Conservation (phyloP, 2,113 vertebrate species). For the Thryonomys swinderianus region DNA sequence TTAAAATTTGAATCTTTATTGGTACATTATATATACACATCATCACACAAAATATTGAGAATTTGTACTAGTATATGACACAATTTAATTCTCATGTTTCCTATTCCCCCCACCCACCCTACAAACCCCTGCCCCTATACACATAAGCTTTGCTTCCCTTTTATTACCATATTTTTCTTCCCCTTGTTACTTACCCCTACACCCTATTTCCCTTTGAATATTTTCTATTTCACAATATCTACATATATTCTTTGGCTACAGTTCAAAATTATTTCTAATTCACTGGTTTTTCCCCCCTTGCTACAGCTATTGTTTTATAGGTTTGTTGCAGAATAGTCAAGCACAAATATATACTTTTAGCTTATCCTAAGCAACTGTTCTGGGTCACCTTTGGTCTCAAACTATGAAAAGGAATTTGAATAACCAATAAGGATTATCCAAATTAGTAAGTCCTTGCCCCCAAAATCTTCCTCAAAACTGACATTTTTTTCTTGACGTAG, state of each 20-base stretch:
- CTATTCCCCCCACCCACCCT: too few relatives aligned
- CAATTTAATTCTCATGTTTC: too few relatives aligned
- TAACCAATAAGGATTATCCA: conserved; percentile 25
- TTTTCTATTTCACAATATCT: too few relatives aligned
- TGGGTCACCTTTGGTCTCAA: neutral
- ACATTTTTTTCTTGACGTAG: conserved; percentile 19
- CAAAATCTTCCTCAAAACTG: conserved; percentile 11
- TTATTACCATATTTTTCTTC: too few relatives aligned
- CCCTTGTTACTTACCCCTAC: too few relatives aligned
- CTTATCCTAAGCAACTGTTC: neutral
- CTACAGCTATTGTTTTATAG: neutral
- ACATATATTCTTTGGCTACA: neutral
- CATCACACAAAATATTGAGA: too few relatives aligned
- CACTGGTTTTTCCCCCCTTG: neutral
- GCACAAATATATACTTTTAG: conserved; percentile 6
- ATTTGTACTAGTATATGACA: too few relatives aligned
- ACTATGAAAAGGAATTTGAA: conserved; percentile 34
- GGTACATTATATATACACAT: too few relatives aligned
- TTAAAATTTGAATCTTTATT: conserved; percentile 29
- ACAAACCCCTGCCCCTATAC: too few relatives aligned
- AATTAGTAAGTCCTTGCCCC: neutral
- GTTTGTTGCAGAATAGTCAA: conserved; percentile 21
- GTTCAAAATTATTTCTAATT: conserved; percentile 59
- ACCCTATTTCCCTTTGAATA: too few relatives aligned
- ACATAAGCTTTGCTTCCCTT: too few relatives aligned